phyloP scores from a whole-genome alignment of 2,888 invertebrate species.

The Yponomeuta plumbellus region DNA sequence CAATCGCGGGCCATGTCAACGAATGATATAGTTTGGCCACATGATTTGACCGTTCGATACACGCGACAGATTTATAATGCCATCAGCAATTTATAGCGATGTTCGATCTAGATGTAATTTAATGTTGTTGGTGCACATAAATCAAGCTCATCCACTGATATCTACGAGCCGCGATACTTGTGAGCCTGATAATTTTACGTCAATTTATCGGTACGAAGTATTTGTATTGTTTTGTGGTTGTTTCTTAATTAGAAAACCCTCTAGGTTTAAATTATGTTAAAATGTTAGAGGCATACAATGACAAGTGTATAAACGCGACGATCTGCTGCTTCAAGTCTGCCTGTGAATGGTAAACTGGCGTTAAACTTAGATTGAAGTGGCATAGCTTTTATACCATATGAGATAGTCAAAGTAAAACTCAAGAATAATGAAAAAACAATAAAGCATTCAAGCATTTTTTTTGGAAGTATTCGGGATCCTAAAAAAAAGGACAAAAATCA shows the following conservation, averaged over 20 bases:
- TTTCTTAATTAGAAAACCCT: slow-evolving; percentile 11
- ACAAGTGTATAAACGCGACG: too few relatives aligned
- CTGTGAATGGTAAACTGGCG: too few relatives aligned
- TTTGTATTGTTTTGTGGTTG: slow-evolving; percentile 30
- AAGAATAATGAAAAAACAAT: too few relatives aligned
- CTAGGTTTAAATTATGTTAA: not conserved
- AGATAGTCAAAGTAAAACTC: too few relatives aligned
- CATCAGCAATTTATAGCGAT: slow-evolving; percentile 68
- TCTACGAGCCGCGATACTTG: slow-evolving; percentile 50
- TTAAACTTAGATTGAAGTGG: too few relatives aligned
- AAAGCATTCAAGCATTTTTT: too few relatives aligned
- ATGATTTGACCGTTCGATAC: slow-evolving; percentile 60
- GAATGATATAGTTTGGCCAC: slow-evolving; percentile 56
- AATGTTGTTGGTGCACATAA: slow-evolving; percentile 69
- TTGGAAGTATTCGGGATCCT: too few relatives aligned
- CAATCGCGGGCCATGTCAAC: slow-evolving; percentile 39
- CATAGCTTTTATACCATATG: too few relatives aligned
- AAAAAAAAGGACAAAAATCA: too few relatives aligned
- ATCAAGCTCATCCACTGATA: slow-evolving; percentile 69
- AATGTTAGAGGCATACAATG: too few relatives aligned
- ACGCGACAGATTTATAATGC: slow-evolving; percentile 71
- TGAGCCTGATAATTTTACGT: slow-evolving; percentile 50
- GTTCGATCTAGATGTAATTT: slow-evolving; percentile 75
- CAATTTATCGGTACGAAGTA: slow-evolving; percentile 38
- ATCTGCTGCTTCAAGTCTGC: too few relatives aligned